Percentiles rank a stretch among this genome's conserved stretches.
Evolutionary conservation across 2,888 invertebrate genomes (phyloP).

Genomic region (Ganaspis brasiliensis): DNA sequence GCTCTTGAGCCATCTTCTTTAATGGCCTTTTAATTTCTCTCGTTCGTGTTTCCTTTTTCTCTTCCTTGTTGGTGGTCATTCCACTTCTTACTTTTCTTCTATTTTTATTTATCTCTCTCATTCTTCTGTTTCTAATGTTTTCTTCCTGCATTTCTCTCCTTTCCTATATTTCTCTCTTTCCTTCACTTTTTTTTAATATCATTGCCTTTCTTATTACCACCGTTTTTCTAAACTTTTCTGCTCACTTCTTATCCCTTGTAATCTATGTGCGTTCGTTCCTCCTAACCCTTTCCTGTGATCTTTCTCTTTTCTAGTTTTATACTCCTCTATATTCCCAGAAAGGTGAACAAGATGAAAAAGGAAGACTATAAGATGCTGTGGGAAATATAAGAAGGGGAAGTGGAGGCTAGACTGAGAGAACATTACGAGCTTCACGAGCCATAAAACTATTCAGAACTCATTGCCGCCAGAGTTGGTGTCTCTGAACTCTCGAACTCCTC

Average conservation of each 20-base stretch:
- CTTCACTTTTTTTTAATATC: background rate
- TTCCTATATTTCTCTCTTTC: background rate
- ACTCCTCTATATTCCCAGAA: background rate
- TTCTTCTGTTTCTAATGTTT: no score
- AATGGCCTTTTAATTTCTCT: no score
- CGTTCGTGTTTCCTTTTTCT: no score
- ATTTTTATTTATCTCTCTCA: no score
- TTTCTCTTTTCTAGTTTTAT: background rate
- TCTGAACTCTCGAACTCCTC: constrained; percentile 57
- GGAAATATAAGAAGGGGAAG: constrained; percentile 38
- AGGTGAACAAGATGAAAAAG: constrained; percentile 36
- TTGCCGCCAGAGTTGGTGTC: constrained; percentile 64
- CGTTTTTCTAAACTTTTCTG: background rate
- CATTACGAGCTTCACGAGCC: constrained; percentile 64
- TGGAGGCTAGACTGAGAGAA: constrained; percentile 48
- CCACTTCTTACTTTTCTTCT: no score
- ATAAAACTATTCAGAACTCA: constrained; percentile 75
- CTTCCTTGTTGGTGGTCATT: no score
- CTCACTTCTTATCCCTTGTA: background rate
- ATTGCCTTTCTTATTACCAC: background rate
- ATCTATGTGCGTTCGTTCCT: background rate
- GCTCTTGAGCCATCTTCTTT: no score
- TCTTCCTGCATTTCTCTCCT: background rate
- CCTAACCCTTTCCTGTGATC: background rate
- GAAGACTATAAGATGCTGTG: constrained; percentile 48